Evolutionary conservation across 2,888 invertebrate genomes (phyloP).

Genomic region (Hoplodrina blanda): DNA sequence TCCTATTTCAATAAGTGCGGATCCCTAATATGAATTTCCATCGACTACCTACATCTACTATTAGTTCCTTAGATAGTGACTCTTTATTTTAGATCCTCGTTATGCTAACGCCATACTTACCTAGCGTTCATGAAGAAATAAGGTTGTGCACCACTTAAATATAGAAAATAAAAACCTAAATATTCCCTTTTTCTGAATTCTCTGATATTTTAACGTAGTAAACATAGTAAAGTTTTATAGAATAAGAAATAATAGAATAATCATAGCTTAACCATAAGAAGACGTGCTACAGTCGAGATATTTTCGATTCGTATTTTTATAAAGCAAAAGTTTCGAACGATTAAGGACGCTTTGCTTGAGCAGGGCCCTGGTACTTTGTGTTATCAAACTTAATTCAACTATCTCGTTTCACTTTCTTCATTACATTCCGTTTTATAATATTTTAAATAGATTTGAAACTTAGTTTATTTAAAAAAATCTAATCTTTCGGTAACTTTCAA

Average conservation of each 20-base stretch:
- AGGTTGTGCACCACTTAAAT: slow-evolving; percentile 90
- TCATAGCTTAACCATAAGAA: slow-evolving; percentile 88
- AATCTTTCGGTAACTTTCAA: slow-evolving; percentile 32
- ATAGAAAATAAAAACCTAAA: slow-evolving; percentile 86
- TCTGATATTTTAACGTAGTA: slow-evolving; percentile 90
- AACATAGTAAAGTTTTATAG: slow-evolving; percentile 80
- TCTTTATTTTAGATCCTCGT: slow-evolving; percentile 81
- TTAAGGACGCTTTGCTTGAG: slow-evolving; percentile 88
- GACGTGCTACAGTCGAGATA: slow-evolving; percentile 88
- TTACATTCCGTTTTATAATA: slow-evolving; percentile 58
- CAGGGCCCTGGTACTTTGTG: slow-evolving; percentile 80
- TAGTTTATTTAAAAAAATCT: slow-evolving; percentile 37
- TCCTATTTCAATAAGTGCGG: slow-evolving; percentile 82
- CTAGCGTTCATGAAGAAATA: slow-evolving; percentile 90
- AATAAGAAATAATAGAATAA: slow-evolving; percentile 85
- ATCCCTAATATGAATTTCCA: slow-evolving; percentile 68
- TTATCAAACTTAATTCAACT: slow-evolving; percentile 61
- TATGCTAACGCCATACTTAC: slow-evolving; percentile 87
- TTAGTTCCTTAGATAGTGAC: slow-evolving; percentile 81
- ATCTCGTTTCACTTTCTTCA: slow-evolving; percentile 45
- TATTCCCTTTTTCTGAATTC: slow-evolving; percentile 90
- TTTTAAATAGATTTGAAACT: slow-evolving; percentile 44
- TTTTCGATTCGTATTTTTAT: slow-evolving; percentile 91
- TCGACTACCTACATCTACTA: slow-evolving; percentile 71
- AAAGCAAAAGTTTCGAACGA: slow-evolving; percentile 90